Evolutionary conservation across 2,888 invertebrate species (phyloP).

Genomic region (Drosophila lutescens): DNA sequence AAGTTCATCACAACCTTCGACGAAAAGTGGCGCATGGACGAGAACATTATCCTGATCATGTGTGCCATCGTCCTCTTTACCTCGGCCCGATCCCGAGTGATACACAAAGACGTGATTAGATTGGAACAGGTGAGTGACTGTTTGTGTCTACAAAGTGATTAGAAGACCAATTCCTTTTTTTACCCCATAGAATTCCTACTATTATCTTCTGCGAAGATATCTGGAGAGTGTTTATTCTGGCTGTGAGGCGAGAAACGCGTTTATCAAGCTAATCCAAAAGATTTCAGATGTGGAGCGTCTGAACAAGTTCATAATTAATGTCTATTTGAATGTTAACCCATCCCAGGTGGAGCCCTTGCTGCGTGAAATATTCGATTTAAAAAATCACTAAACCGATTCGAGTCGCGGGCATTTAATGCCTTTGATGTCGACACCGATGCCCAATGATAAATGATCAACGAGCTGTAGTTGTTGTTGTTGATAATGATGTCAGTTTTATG

Average conservation of each 20-base stretch:
- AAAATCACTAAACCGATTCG: slow-evolving; percentile 85
- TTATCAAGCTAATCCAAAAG: slow-evolving; percentile 94
- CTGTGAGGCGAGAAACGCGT: slow-evolving; percentile 94
- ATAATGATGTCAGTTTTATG: slow-evolving; percentile 56
- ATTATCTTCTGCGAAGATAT: slow-evolving; percentile 93
- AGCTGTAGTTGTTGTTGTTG: slow-evolving; percentile 64
- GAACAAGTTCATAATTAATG: slow-evolving; percentile 95
- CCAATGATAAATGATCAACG: slow-evolving; percentile 36
- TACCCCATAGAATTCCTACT: slow-evolving; percentile 91
- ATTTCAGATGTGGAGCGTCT: slow-evolving; percentile 94
- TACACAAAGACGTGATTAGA: slow-evolving; percentile 93
- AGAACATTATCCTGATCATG: slow-evolving; percentile 94
- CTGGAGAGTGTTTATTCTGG: slow-evolving; percentile 93
- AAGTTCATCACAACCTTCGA: slow-evolving; percentile 94
- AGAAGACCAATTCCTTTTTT: not conserved
- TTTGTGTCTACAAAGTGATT: not conserved
- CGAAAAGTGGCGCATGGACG: slow-evolving; percentile 93
- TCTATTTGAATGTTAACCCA: slow-evolving; percentile 96
- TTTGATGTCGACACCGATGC: slow-evolving; percentile 52
- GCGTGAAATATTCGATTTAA: slow-evolving; percentile 97
- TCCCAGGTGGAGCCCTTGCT: slow-evolving; percentile 95
- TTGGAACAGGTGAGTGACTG: slow-evolving; percentile 89
- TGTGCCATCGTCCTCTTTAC: slow-evolving; percentile 96
- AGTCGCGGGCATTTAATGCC: slow-evolving; percentile 64
- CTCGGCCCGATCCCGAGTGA: slow-evolving; percentile 91